phyloP scores from a whole-genome alignment of 1,140 invertebrate species.

The Drosophila virilis region DNA sequence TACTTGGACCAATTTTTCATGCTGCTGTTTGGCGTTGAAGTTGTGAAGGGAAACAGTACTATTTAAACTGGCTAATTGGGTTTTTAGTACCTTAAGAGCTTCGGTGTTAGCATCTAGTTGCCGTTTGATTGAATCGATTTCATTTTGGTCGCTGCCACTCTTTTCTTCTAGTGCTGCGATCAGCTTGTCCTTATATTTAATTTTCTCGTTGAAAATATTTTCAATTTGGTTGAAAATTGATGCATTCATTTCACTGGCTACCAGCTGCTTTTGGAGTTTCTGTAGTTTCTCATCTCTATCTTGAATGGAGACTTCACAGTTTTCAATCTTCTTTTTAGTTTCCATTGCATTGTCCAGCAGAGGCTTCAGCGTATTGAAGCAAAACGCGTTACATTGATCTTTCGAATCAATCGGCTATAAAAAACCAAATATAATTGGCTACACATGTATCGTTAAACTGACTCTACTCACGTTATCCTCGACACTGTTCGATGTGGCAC shows the following conservation, averaged over 20 bases:
- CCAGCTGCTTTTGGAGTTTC: neutral
- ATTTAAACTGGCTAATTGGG: neutral
- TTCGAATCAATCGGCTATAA: neutral
- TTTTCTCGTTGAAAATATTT: neutral
- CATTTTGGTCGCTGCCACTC: neutral
- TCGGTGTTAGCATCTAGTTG: neutral
- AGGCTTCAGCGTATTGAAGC: neutral
- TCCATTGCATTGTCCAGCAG: neutral
- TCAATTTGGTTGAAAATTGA: neutral
- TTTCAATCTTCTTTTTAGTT: neutral
- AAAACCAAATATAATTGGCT: neutral
- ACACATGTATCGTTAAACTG: neutral
- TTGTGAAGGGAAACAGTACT: neutral
- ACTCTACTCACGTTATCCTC: conserved; percentile 1
- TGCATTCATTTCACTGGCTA: neutral
- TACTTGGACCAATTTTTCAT: neutral
- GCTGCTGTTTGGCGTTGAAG: neutral
- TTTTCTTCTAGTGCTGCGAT: neutral
- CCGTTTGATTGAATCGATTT: neutral
- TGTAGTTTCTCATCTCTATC: neutral
- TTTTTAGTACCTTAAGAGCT: neutral
- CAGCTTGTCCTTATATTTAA: neutral
- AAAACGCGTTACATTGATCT: neutral
- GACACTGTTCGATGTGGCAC: neutral
- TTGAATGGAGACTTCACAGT: neutral